Conservation (phyloP, 2,888 invertebrate genomes). For the Cheilosia grossa region DNA sequence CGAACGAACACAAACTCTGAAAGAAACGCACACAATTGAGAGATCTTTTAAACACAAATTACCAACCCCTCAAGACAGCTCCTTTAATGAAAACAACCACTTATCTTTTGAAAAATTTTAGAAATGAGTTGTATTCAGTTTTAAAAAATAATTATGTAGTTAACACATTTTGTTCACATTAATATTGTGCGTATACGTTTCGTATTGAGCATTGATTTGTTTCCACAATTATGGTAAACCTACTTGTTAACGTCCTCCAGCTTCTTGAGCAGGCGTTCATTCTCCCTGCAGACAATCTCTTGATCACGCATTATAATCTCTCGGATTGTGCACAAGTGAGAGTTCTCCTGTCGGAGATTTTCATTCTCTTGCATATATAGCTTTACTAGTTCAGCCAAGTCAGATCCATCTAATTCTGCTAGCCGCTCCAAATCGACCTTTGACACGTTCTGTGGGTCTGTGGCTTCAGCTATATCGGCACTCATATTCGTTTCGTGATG, state of each 20-base stretch:
- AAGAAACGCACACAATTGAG: constrained; percentile 73
- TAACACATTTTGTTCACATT: constrained; percentile 49
- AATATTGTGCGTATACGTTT: constrained; percentile 45
- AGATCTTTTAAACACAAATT: constrained; percentile 52
- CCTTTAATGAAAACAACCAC: constrained; percentile 49
- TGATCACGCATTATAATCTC: constrained; percentile 94
- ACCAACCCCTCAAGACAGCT: constrained; percentile 54
- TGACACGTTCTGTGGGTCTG: constrained; percentile 81
- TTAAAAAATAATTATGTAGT: constrained; percentile 23
- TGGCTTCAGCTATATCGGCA: constrained; percentile 76
- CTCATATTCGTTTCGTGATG: constrained; percentile 84
- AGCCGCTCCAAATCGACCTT: constrained; percentile 89
- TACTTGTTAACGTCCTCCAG: constrained; percentile 94
- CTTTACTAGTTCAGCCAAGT: constrained; percentile 92
- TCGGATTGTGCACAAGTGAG: constrained; percentile 90
- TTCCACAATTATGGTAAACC: constrained; percentile 81
- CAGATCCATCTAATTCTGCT: constrained; percentile 89
- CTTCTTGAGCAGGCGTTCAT: constrained; percentile 93
- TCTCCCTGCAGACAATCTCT: constrained; percentile 94
- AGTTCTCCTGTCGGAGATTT: constrained; percentile 91
- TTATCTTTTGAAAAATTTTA: constrained; percentile 70
- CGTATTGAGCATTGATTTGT: constrained; percentile 3
- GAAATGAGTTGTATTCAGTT: constrained; percentile 65
- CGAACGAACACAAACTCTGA: constrained; percentile 91
- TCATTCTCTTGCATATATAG: constrained; percentile 93